Conservation (phyloP, 2,888 invertebrate species). For the Drosophila recens region DNA sequence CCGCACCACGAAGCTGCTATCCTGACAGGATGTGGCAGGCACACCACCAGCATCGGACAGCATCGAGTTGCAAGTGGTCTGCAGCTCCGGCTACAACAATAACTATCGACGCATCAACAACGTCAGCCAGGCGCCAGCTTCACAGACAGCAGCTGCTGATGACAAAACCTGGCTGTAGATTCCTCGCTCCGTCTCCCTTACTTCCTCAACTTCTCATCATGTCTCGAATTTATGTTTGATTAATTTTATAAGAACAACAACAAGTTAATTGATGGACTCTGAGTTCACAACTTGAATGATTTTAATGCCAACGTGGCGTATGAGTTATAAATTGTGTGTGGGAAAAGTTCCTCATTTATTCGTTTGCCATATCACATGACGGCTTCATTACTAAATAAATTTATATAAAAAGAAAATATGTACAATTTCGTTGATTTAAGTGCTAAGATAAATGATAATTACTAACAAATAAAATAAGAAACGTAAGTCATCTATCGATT, state of each 20-base stretch:
- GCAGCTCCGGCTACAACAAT: constrained; percentile 58
- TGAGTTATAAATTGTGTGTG: constrained; percentile 2
- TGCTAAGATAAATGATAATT: constrained; percentile 2
- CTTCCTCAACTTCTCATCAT: neutral
- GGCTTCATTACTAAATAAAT: constrained; percentile 18
- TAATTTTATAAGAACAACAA: constrained; percentile 1
- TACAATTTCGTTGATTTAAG: constrained; percentile 17
- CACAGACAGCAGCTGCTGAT: constrained; percentile 39
- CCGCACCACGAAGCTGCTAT: constrained; percentile 59
- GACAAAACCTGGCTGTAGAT: constrained; percentile 82
- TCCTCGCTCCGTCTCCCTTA: neutral
- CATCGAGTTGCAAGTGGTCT: constrained; percentile 60
- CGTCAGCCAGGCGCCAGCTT: constrained; percentile 7
- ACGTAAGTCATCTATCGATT: constrained; percentile 39
- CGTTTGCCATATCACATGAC: constrained; percentile 30
- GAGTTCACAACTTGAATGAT: neutral
- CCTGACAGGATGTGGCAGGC: constrained; percentile 53
- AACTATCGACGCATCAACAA: constrained; percentile 63
- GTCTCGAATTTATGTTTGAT: constrained; percentile 47
- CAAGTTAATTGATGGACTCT: constrained; percentile 12
- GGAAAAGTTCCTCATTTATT: constrained; percentile 1
- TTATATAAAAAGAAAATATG: constrained; percentile 9
- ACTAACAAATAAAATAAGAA: neutral
- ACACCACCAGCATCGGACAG: constrained; percentile 46
- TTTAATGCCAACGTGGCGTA: constrained; percentile 20